Conservation (phyloP, 2,888 invertebrate species). For the Mythimna pallens region DNA sequence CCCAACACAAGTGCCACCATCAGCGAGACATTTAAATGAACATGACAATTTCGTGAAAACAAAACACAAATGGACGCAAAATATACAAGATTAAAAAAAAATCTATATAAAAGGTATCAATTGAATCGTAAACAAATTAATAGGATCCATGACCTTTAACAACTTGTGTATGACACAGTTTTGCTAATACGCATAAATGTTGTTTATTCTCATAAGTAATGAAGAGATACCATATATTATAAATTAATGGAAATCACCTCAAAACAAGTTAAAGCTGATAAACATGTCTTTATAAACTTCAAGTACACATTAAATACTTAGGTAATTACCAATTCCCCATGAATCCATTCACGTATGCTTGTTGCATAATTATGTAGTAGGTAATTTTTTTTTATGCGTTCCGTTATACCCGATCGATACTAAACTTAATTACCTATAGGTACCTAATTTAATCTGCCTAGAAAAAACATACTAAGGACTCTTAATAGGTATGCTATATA, state of each 20-base stretch:
- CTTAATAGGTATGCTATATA: too few species aligned
- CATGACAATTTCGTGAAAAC: too few species aligned
- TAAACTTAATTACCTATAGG: neutral
- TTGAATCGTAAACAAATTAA: neutral
- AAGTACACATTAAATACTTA: conserved; percentile 1
- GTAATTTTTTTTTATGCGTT: conserved; percentile 6
- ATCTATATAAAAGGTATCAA: neutral
- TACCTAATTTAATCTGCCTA: neutral
- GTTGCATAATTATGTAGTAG: neutral
- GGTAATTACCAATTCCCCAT: neutral
- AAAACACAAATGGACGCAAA: too few species aligned
- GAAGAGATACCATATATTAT: neutral
- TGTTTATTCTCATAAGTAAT: conserved; percentile 2
- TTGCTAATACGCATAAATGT: neutral
- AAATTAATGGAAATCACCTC: conserved; percentile 1
- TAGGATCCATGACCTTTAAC: neutral
- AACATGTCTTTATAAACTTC: neutral
- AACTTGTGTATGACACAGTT: neutral
- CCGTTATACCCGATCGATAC: neutral
- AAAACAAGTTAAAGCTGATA: neutral
- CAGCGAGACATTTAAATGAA: too few species aligned
- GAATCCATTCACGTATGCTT: conserved; percentile 6
- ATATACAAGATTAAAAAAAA: too few species aligned
- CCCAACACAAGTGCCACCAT: too few species aligned
- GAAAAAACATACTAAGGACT: neutral